Conservation (phyloP, 1,140 invertebrate genomes). For the Neotoxoptera formosana region DNA sequence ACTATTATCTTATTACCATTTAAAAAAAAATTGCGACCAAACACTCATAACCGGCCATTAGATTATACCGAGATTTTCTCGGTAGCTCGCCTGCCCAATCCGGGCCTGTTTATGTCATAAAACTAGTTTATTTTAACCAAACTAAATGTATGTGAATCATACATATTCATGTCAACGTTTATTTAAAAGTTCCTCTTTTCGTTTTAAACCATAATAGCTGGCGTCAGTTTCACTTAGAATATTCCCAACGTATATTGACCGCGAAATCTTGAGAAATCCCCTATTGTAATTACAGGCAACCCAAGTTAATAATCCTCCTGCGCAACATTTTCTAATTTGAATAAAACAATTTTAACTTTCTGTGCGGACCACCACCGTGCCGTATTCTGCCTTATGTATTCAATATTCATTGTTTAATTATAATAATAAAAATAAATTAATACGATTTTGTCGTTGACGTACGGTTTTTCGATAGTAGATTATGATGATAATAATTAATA, state of each 20-base stretch:
- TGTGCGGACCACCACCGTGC: background rate
- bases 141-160: background rate
- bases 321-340: constrained; percentile 40
- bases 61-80: too few species aligned
- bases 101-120: too few species aligned
- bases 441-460: background rate
- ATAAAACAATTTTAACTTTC: constrained; percentile 40
- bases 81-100: too few species aligned
- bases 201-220: background rate
- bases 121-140: background rate
- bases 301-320: constrained; percentile 21
- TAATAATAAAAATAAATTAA: background rate
- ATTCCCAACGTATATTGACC: constrained; percentile 45
- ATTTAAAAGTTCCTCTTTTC: background rate
- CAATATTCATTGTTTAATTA: background rate
- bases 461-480: background rate
- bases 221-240: constrained; percentile 35
- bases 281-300: constrained; percentile 4
- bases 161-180: background rate
- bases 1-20: too few species aligned
- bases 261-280: constrained; percentile 54
- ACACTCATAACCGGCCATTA: too few species aligned
- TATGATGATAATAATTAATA: background rate
- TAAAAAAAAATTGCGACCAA: too few species aligned
- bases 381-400: background rate